Base-by-base conservation (phyloP, 2,888 invertebrate species). In the Lypha dubia region DNA sequence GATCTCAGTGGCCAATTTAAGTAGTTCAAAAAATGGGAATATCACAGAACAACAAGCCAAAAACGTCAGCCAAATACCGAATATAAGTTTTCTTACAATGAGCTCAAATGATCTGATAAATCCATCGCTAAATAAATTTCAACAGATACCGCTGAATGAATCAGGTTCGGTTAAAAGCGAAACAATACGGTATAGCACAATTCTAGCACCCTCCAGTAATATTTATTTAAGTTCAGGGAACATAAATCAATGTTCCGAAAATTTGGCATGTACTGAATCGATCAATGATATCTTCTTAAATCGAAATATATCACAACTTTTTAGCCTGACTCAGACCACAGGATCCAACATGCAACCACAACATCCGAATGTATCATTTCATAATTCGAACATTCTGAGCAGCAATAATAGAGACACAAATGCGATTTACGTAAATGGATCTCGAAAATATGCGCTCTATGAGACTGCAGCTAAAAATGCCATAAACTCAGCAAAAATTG, bases 251-350 rank as follows among this genome's bases (percentile, higher is more conserved):
- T 82, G 82, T 70, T 82, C 86, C 0, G 89, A 89, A 17, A 88
- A 84, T 58, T 70, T 86, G 1, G 82, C 76, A 1, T 85, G 89
- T 6, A 87, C 88, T 2, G 92, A 91, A 83, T 88, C 91, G 9
- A 90, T 91, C 65, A 91, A 91, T 79, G 92, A 92, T 74, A 92
- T 91, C 28, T 91, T 90, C 76, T 63, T 91, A n/a, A 91, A 91
- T 84, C 91, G 91, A 22, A 91, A 90, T 74, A 89, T 91, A 73
- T 87, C 91, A 8, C 91, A 91, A 74, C 86, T 91, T 13, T 90
- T 91, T 46, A 91, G 91, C 0, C 38, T 91, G 51, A 88, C 22
- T 24, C 81, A 81, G 41, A 84, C 74, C 15, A 62, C 73, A 8
- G 74, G 81, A 1, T 62, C 74, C 3, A 65, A 70, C 32, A n/a